Percentiles rank a stretch among this genome's conserved stretches.
Evolutionary conservation across 2,113 vertebrate species (phyloP).

Genomic region (Cariama cristata): DNA sequence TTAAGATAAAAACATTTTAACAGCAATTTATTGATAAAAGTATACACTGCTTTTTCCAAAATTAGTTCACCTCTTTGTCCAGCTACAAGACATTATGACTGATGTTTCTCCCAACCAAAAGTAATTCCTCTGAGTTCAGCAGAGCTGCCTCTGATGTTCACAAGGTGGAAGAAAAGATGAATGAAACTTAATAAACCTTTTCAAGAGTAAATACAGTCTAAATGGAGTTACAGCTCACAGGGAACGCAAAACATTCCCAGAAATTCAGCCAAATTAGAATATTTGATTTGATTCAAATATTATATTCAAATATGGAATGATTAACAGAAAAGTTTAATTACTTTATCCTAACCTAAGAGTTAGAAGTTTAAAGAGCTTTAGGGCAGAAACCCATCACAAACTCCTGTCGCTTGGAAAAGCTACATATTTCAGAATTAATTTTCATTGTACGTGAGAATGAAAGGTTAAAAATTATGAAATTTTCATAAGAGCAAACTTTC

Average conservation of each 20-base stretch:
- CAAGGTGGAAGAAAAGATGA: not conserved
- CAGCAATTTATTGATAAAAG: not conserved
- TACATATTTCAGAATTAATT: not conserved
- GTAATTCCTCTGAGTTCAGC: not conserved
- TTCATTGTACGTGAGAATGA: not conserved
- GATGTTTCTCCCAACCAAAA: not conserved
- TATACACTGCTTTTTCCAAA: not conserved
- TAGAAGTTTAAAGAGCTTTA: not conserved
- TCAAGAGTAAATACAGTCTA: not conserved
- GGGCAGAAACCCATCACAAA: not conserved
- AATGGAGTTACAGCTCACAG: not conserved
- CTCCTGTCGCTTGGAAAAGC: not conserved
- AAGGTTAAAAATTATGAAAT: not conserved
- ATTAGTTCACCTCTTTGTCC: not conserved
- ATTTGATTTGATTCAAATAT: not conserved
- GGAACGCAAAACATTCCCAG: not conserved
- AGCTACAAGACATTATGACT: not conserved
- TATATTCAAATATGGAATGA: not conserved
- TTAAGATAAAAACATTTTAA: not conserved
- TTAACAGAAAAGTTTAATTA: not conserved
- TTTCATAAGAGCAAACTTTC: not conserved
- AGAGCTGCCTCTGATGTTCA: constrained; percentile 10
- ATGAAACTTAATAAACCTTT: constrained; percentile 9
- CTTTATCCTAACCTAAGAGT: not conserved
- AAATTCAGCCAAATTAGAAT: not conserved